Evolutionary conservation across 2,797 vertebrate genomes (phyloP).

Genomic region (Loriculus beryllinus): DNA sequence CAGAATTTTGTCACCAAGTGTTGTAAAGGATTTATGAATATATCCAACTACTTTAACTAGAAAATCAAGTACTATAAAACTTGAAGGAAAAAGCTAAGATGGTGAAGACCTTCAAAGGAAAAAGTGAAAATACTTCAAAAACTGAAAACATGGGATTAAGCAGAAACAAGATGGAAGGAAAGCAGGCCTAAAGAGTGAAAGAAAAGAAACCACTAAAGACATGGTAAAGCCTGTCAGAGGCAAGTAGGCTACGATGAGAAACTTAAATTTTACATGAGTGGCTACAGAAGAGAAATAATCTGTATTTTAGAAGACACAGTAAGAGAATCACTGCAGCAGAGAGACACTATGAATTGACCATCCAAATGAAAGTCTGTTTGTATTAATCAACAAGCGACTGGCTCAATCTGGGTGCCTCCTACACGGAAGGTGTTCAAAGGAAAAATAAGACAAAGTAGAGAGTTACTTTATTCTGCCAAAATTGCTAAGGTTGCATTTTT

Average conservation of each 20-base stretch:
- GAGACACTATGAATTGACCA: not conserved
- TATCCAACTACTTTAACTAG: not conserved
- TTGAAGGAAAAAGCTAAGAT: not conserved
- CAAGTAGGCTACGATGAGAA: not conserved
- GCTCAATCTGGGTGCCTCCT: not conserved
- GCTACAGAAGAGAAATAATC: not conserved
- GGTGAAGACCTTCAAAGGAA: not conserved
- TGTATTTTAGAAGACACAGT: not conserved
- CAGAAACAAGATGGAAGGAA: not conserved
- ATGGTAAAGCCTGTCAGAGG: not conserved
- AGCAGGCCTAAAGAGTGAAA: not conserved
- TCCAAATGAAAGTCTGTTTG: not conserved
- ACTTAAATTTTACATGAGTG: not conserved
- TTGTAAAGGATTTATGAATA: not conserved
- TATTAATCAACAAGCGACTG: not conserved
- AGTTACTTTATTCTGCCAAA: not conserved
- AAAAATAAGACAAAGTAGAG: not conserved
- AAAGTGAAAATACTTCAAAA: not conserved
- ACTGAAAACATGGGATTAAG: not conserved
- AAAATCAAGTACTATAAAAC: not conserved
- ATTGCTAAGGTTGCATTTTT: accelerated
- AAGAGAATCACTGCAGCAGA: not conserved
- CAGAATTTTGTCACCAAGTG: not conserved
- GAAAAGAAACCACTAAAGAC: not conserved
- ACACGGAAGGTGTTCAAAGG: not conserved